A percentile compares a stretch with the other conserved stretches of the same genome.
Evolutionary conservation across 2,797 vertebrate species (phyloP).

Genomic region (Melopsittacus undulatus): DNA sequence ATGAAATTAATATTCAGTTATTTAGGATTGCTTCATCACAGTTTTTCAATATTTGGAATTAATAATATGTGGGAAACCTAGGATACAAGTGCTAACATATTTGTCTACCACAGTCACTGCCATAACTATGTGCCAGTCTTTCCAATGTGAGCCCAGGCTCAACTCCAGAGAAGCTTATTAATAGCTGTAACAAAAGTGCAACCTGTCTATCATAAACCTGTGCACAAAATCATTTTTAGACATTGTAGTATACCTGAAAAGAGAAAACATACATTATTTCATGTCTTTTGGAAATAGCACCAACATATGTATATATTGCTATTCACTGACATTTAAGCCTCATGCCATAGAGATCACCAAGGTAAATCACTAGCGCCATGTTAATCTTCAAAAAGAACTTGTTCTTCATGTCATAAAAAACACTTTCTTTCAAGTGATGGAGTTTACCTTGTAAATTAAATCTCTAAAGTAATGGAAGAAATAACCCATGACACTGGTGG

Average conservation of each 20-base stretch:
- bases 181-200: background rate
- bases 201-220: background rate
- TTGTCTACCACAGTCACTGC: background rate
- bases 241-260: background rate
- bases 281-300: constrained; percentile 29
- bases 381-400: constrained; percentile 75
- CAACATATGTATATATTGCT: constrained; percentile 44
- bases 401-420: constrained; percentile 72
- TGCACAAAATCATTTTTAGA: background rate
- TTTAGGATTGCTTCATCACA: background rate
- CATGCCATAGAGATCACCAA: constrained; percentile 60
- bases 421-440: constrained; percentile 69
- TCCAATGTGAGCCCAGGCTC: background rate
- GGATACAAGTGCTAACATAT: background rate
- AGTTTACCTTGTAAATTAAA: constrained; percentile 80
- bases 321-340: constrained; percentile 61
- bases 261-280: constrained; percentile 46
- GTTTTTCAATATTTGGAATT: background rate
- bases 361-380: constrained; percentile 68
- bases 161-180: background rate
- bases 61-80: background rate
- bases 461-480: constrained; percentile 79
- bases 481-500: constrained; percentile 79
- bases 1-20: background rate
- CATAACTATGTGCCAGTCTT: background rate